These are phyloP conservation scores for Hermetia illucens DNA, from an alignment of 1,140 invertebrate species.

Conservation along the genomic window DNA sequence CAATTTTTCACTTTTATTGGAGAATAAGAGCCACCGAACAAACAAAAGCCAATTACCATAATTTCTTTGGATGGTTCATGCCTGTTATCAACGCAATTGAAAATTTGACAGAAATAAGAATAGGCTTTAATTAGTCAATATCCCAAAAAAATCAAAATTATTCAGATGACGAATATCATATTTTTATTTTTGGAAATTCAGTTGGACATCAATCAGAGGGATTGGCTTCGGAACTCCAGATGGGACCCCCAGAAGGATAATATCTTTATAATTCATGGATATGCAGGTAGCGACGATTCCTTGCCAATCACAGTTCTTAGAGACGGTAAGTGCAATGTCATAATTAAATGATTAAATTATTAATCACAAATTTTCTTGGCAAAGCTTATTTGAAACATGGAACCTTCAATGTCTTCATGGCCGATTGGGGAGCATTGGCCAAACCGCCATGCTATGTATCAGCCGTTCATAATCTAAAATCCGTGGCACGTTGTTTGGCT, in stretches of 20 bases:
- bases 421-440: constrained; percentile 55
- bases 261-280: constrained; percentile 55
- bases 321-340: constrained; percentile 35
- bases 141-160: no score
- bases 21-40: no score
- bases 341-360: no score
- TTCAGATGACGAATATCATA: no score
- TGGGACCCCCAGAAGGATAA: constrained; percentile 52
- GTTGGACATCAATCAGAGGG: constrained; percentile 37
- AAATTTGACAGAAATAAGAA: no score
- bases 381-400: constrained; percentile 51
- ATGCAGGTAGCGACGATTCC: constrained; percentile 52
- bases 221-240: constrained; percentile 49
- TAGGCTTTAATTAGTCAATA: no score
- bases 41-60: no score
- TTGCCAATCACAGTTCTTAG: constrained; percentile 48
- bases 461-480: constrained; percentile 42
- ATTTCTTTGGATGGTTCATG: no score
- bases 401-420: constrained; percentile 57
- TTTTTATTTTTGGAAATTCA: no score
- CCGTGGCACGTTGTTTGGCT: constrained; percentile 49
- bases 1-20: no score
- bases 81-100: no score
- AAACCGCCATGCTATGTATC: constrained; percentile 56
- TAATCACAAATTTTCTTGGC: no score